Evolutionary conservation across 1,140 invertebrate genomes (phyloP).

Genomic region (Orussus abietinus): DNA sequence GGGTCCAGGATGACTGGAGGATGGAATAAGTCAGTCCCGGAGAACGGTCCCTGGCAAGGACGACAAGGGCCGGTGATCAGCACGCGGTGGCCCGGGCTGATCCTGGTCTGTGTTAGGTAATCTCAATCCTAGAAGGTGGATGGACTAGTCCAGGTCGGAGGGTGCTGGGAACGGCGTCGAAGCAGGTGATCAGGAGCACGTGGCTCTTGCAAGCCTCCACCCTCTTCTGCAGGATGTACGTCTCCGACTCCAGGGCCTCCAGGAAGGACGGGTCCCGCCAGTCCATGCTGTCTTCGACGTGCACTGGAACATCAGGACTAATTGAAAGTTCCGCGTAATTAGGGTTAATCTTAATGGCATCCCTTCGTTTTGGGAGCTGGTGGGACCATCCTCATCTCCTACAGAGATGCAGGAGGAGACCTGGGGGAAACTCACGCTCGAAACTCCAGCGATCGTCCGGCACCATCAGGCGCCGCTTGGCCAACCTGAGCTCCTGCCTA

Average conservation of each 20-base stretch:
- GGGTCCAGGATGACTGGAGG: no score
- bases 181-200: conserved; percentile 56
- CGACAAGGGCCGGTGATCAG: conserved; percentile 34
- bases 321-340: no score
- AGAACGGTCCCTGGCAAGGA: no score
- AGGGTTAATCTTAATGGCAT: no score
- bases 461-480: conserved; percentile 52
- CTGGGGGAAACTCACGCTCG: conserved; percentile 61
- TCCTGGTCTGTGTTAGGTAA: conserved; percentile 41
- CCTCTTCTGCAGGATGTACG: conserved; percentile 55
- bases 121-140: conserved; percentile 27
- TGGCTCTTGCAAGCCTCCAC: conserved; percentile 59
- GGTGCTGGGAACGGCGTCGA: conserved; percentile 45
- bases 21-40: no score
- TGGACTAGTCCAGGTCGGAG: conserved; percentile 17
- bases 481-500: conserved; percentile 55
- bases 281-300: conserved; percentile 58
- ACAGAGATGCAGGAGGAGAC: conserved; percentile 13
- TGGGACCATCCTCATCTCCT: no score
- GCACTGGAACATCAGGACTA: no score
- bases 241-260: conserved; percentile 57
- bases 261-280: conserved; percentile 54
- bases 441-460: conserved; percentile 58
- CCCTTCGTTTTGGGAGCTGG: no score
- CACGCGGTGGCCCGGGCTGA: conserved; percentile 40